Evolutionary conservation across 2,113 vertebrate genomes (phyloP).

Genomic region (Channa maculata): DNA sequence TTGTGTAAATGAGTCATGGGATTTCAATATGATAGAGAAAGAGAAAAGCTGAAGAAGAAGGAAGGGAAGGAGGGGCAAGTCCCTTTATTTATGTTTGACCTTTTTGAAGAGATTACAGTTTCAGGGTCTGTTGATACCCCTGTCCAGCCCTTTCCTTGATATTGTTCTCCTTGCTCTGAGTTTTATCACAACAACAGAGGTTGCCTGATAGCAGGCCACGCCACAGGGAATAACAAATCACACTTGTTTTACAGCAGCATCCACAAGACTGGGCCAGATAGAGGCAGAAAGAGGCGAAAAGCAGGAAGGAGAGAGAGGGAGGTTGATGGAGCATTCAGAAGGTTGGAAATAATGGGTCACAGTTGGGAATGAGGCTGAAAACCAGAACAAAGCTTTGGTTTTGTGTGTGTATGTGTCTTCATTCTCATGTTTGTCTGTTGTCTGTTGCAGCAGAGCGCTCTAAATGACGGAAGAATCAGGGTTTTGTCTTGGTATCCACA

Average conservation of each 20-base stretch:
- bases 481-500: constrained; percentile 21
- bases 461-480: constrained; percentile 25
- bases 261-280: constrained; percentile 39
- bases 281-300: not conserved
- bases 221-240: constrained; percentile 70
- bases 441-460: constrained; percentile 14
- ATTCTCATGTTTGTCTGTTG: constrained; percentile 11
- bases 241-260: constrained; percentile 63
- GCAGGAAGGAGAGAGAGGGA: not conserved
- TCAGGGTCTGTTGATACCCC: constrained; percentile 37
- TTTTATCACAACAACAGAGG: constrained; percentile 65
- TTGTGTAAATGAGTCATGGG: constrained; percentile 24
- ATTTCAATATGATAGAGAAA: constrained; percentile 14
- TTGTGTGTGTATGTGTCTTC: constrained; percentile 15
- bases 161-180: constrained; percentile 46
- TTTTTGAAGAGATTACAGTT: constrained; percentile 48
- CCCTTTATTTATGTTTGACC: constrained; percentile 30
- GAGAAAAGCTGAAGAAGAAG: not conserved
- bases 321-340: constrained; percentile 43
- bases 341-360: constrained; percentile 17
- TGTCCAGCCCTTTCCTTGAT: constrained; percentile 33
- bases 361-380: constrained; percentile 27
- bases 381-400: constrained; percentile 17
- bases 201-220: constrained; percentile 62
- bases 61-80: not conserved